These are phyloP conservation scores for Bradysia coprophila DNA, from an alignment of 1,140 invertebrate genomes.

Conservation along the genomic window DNA sequence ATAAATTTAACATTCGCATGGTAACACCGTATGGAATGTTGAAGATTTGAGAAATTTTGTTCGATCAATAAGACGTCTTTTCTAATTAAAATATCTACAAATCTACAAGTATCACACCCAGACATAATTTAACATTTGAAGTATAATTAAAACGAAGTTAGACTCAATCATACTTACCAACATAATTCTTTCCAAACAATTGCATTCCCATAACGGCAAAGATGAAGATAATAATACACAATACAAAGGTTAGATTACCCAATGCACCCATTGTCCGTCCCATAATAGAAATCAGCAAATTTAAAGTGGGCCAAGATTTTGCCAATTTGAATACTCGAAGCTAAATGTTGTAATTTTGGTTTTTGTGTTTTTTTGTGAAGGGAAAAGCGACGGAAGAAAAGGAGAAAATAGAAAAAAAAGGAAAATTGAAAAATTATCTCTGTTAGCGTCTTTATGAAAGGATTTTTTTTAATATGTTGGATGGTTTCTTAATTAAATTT, in stretches of 20 bases:
- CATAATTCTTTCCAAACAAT: constrained; percentile 83
- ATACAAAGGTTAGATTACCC: constrained; percentile 88
- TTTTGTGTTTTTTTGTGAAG: constrained; percentile 7
- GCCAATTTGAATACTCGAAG: constrained; percentile 94
- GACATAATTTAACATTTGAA: too few relatives aligned
- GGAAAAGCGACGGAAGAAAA: neutral
- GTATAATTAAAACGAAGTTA: too few relatives aligned
- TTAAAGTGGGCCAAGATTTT: constrained; percentile 94
- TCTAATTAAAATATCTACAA: too few relatives aligned
- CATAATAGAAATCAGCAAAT: constrained; percentile 94
- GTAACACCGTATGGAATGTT: too few relatives aligned
- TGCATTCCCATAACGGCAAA: constrained; percentile 98
- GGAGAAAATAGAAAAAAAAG: constrained; percentile 7
- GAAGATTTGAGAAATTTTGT: too few relatives aligned
- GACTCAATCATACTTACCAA: constrained; percentile 51
- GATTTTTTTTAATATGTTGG: neutral
- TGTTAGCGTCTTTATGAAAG: neutral
- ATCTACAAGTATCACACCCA: too few relatives aligned
- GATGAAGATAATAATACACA: constrained; percentile 95
- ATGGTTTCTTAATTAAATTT: neutral
- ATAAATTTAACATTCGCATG: too few relatives aligned
- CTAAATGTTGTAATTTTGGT: constrained; percentile 40
- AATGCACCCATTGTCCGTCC: constrained; percentile 89
- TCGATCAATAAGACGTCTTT: too few relatives aligned
- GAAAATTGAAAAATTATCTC: neutral